Evolutionary conservation across 1,140 invertebrate species (phyloP).

Genomic region (Drosophila asahinai): DNA sequence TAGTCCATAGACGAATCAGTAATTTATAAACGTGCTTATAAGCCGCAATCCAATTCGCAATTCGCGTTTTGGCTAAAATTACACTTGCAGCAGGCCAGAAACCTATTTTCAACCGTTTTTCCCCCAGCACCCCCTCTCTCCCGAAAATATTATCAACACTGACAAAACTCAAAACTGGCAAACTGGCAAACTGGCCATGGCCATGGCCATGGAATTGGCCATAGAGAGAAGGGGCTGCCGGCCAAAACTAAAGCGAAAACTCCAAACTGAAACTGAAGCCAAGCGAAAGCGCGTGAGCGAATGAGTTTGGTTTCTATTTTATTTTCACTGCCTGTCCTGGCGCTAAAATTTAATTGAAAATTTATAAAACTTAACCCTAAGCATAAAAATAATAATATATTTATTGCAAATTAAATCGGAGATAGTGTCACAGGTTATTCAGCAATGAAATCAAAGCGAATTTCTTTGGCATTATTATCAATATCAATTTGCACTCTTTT

Average conservation of each 20-base stretch:
- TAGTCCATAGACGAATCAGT: conserved; percentile 68
- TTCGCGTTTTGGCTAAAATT: conserved; percentile 67
- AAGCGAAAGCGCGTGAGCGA: conserved; percentile 60
- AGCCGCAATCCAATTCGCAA: conserved; percentile 79
- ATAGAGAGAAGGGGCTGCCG: conserved; percentile 5
- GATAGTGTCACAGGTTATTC: not conserved
- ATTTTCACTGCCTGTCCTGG: not conserved
- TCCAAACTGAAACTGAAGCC: conserved; percentile 51
- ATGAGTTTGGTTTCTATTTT: conserved; percentile 36
- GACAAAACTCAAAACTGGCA: conserved; percentile 43
- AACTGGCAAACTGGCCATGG: conserved; percentile 47
- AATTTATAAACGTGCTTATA: conserved; percentile 82
- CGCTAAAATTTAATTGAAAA: conserved; percentile 69
- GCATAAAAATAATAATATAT: not conserved
- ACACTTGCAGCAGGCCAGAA: conserved; percentile 58
- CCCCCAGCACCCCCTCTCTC: not conserved
- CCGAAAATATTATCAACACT: conserved; percentile 57
- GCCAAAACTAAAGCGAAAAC: conserved; percentile 36
- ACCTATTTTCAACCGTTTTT: conserved; percentile 28
- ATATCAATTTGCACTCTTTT: not conserved
- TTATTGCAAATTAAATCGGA: no score
- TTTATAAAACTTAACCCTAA: conserved; percentile 59
- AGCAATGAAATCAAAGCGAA: not conserved
- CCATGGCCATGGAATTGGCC: conserved; percentile 35
- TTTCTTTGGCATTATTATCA: not conserved